A percentile compares a stretch with the other conserved stretches of the same genome.
Conservation (phyloP, 2,797 vertebrate species). For the Lacerta bilineata region DNA sequence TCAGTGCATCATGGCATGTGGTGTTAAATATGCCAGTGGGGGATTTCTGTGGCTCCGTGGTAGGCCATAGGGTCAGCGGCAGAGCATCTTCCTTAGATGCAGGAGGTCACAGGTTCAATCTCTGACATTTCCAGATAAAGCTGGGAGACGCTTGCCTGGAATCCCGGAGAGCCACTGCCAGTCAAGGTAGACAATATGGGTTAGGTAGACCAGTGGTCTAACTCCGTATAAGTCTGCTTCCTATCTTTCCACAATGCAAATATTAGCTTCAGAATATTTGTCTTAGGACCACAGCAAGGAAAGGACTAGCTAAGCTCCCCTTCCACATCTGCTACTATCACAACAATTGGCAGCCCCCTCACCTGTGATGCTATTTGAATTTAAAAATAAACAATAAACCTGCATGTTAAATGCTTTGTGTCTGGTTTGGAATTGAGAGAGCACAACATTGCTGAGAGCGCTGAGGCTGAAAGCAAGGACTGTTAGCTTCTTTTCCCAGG, state of each 20-base stretch:
- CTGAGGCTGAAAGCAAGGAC: not conserved
- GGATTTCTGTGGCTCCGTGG: not conserved
- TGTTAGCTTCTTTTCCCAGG: conserved; percentile 8
- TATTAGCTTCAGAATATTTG: not conserved
- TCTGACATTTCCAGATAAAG: too few relatives aligned
- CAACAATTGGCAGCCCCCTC: not conserved
- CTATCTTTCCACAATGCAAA: too few relatives aligned
- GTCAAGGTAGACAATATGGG: too few relatives aligned
- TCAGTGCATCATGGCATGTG: not conserved
- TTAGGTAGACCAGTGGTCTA: too few relatives aligned
- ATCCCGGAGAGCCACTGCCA: too few relatives aligned
- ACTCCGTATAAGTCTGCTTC: too few relatives aligned
- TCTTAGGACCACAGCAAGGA: not conserved
- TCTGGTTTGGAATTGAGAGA: not conserved
- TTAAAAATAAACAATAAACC: too few relatives aligned
- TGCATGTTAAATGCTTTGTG: not conserved
- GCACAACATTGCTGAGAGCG: not conserved
- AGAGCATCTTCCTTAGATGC: too few relatives aligned
- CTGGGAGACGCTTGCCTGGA: too few relatives aligned
- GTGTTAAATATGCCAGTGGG: not conserved
- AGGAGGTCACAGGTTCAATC: too few relatives aligned
- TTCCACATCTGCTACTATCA: not conserved
- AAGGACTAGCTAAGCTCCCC: not conserved
- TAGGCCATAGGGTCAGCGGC: too few relatives aligned
- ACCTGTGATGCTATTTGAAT: too few relatives aligned